phyloP scores from a whole-genome alignment of 1,140 invertebrate genomes.

The Gryon sp. region DNA sequence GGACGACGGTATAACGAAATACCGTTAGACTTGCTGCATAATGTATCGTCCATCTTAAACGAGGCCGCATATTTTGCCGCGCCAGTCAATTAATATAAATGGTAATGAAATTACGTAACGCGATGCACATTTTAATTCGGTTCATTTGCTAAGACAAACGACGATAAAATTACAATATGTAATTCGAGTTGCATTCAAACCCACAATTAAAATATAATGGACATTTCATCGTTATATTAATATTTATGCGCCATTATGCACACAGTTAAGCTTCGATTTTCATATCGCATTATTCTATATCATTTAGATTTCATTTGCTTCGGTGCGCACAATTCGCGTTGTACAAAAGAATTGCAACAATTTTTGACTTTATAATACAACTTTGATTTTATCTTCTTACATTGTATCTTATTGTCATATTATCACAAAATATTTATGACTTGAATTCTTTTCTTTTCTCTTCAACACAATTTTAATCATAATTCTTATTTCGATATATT shows the following conservation, averaged over 20 bases:
- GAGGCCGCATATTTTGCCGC: conserved; percentile 16
- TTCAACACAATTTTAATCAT: no score
- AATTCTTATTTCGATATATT: no score
- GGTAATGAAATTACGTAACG: conserved; percentile 38
- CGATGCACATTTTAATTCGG: conserved; percentile 28
- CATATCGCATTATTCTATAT: background rate
- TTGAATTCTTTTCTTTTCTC: no score
- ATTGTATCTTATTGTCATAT: no score
- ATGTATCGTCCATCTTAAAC: conserved; percentile 29
- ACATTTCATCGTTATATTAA: conserved; percentile 27
- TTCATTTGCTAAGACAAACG: conserved; percentile 28
- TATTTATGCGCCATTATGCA: conserved; percentile 22
- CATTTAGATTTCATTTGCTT: background rate
- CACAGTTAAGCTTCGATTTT: background rate
- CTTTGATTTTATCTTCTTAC: no score
- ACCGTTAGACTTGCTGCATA: conserved; percentile 36
- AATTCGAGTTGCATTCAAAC: conserved; percentile 14
- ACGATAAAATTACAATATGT: conserved; percentile 17
- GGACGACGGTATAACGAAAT: conserved; percentile 6
- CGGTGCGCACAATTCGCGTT: no score
- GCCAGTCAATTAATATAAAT: conserved; percentile 46
- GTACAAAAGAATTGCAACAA: no score
- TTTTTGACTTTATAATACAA: no score
- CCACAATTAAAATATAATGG: conserved; percentile 26
- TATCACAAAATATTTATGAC: no score